Percentiles rank a stretch among this genome's conserved stretches.
Evolutionary conservation across 2,888 invertebrate genomes (phyloP).

Genomic region (Phyto melanocephala): DNA sequence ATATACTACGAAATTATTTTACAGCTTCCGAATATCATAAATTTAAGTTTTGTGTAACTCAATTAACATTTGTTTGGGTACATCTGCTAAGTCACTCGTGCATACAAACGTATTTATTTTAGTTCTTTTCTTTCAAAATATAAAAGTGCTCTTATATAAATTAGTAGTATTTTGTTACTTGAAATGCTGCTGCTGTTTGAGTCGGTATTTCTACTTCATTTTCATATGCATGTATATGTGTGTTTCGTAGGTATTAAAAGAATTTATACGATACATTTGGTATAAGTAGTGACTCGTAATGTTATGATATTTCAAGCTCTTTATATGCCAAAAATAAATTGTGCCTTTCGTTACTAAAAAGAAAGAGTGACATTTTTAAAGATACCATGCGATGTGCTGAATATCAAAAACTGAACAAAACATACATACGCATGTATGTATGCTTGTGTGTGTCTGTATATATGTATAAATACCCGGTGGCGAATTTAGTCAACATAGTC

Average conservation of each 20-base stretch:
- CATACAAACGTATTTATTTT: too few species aligned
- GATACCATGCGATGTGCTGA: neutral
- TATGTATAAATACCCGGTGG: too few species aligned
- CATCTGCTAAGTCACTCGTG: too few species aligned
- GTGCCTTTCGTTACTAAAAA: neutral
- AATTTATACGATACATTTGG: neutral
- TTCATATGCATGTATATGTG: neutral
- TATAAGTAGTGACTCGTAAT: conserved; percentile 3
- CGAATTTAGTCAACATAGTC: too few species aligned
- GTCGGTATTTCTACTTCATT: neutral
- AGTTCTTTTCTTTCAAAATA: neutral
- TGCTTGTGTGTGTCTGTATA: too few species aligned
- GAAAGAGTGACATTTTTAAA: neutral
- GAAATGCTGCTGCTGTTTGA: neutral
- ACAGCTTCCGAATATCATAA: too few species aligned
- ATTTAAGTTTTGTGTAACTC: too few species aligned
- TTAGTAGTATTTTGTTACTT: conserved; percentile 25
- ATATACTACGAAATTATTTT: too few species aligned
- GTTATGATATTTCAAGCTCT: neutral
- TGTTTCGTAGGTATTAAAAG: neutral
- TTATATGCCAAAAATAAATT: neutral
- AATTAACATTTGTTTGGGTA: too few species aligned
- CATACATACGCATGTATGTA: neutral
- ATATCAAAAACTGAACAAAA: neutral
- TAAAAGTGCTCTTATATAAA: conserved; percentile 22